Percentiles rank a stretch among this genome's conserved stretches.
phyloP scores from a whole-genome alignment of 2,113 vertebrate species.

The Arizona elegans region DNA sequence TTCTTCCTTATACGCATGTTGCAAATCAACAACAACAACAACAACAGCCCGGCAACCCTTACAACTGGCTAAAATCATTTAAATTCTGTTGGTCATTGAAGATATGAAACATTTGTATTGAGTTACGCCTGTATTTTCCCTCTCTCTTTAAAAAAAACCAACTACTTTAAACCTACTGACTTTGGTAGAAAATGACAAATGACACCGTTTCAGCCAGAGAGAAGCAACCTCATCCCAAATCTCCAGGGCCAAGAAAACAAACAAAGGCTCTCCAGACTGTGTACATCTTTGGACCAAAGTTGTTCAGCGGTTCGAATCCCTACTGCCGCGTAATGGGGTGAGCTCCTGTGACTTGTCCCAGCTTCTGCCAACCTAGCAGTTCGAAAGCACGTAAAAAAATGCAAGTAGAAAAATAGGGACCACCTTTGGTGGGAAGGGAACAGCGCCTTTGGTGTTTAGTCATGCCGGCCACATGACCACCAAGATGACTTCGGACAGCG shows the following conservation, averaged over 20 bases:
- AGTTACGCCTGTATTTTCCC: accelerated
- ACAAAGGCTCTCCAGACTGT: background rate
- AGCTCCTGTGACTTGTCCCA: no score
- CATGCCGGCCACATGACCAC: no score
- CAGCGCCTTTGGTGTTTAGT: no score
- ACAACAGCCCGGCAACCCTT: background rate
- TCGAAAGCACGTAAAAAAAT: no score
- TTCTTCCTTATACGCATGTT: background rate
- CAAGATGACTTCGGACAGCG: no score
- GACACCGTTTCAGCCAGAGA: background rate
- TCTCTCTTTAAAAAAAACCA: accelerated
- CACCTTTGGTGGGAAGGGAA: no score
- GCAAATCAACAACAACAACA: background rate
- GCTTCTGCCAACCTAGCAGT: no score
- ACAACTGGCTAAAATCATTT: constrained; percentile 40
- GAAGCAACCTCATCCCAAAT: background rate
- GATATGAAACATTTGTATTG: background rate
- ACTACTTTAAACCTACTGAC: accelerated
- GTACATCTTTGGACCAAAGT: background rate
- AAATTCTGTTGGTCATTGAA: constrained; percentile 9
- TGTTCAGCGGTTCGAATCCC: background rate
- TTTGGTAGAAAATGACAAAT: background rate
- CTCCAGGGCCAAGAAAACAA: background rate
- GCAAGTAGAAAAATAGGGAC: no score
- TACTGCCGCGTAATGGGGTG: accelerated